Base-by-base conservation (phyloP, 1,140 invertebrate genomes). In the Ips nitidus region DNA sequence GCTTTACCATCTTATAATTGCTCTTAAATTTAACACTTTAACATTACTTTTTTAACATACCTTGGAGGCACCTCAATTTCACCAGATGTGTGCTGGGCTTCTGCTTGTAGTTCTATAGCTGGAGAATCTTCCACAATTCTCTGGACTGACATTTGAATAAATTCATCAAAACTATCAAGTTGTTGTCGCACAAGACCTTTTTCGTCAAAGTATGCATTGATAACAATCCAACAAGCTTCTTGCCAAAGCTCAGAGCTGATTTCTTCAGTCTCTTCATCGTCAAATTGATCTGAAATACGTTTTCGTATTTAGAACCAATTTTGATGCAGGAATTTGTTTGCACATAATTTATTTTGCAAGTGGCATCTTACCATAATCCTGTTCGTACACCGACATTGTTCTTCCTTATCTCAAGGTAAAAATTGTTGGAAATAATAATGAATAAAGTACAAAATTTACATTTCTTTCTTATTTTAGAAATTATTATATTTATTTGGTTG, bases 141-240 rank as follows among this genome's bases (percentile, higher is more conserved):
- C 79, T 99, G 97, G 37, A 99, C 96, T 6, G 96, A 98, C 96
- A 99, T 99, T 80, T 98, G 96, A 81, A 99, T 98, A 79, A 99
- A 99, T 84, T 99, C 97, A 86, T 99, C 98, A 83, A 99, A 99
- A 75, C 95, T 98, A 78, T 99, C 98, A 70, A 99, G 83, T 79
- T 99, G 97, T 79, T 99, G 97, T 58, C 97, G 87, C n/a, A 99
- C 97, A 52, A 99, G 85, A 82, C 94, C 97, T 84, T 99, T 99
- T 80, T 99, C 97, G 81, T 99, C 97, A 83, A 99, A 99, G 82
- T 99, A 99, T 2, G 97, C 94, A 78, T 96, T 97, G 76, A 99
- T 99, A 52, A 99, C 97, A 80, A 98, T 98, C 98, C 98, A 99
- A 78, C 97, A 99, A n/a, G 97, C 97, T 86, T 99, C 98, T 83